phyloP scores from a whole-genome alignment of 1,140 invertebrate species.

The Drosophila kepulauana region DNA sequence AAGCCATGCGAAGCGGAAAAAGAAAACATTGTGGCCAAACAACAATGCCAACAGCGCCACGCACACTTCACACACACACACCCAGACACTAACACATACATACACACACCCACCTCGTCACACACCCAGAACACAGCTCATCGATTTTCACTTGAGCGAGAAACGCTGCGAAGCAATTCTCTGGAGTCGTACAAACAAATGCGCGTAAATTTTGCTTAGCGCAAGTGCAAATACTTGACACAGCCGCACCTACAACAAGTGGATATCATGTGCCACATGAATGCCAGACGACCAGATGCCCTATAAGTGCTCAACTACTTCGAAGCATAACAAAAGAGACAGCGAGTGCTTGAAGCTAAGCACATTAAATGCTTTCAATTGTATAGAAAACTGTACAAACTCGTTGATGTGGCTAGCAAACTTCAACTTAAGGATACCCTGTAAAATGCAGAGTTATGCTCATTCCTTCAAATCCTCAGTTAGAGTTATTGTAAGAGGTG shows the following conservation, averaged over 20 bases:
- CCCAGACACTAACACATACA: constrained; percentile 1
- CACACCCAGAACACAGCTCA: constrained; percentile 48
- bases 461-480: no score
- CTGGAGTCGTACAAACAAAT: constrained; percentile 76
- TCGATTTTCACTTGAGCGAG: constrained; percentile 77
- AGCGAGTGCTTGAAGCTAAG: not conserved
- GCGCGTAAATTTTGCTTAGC: constrained; percentile 83
- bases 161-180: constrained; percentile 65
- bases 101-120: constrained; percentile 10
- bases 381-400: no score
- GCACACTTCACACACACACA: constrained; percentile 42
- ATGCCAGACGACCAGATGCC: constrained; percentile 3
- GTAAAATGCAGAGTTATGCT: not conserved
- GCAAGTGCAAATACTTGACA: constrained; percentile 83
- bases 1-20: constrained; percentile 71
- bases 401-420: not conserved
- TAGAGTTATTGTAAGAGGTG: not conserved
- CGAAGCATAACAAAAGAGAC: not conserved
- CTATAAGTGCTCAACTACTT: not conserved
- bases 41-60: constrained; percentile 62
- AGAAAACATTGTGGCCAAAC: constrained; percentile 80
- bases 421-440: not conserved
- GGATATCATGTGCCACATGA: not conserved
- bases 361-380: no score
- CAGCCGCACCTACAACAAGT: constrained; percentile 70